Conservation (phyloP, 2,113 vertebrate species). For the Mastomys coucha region DNA sequence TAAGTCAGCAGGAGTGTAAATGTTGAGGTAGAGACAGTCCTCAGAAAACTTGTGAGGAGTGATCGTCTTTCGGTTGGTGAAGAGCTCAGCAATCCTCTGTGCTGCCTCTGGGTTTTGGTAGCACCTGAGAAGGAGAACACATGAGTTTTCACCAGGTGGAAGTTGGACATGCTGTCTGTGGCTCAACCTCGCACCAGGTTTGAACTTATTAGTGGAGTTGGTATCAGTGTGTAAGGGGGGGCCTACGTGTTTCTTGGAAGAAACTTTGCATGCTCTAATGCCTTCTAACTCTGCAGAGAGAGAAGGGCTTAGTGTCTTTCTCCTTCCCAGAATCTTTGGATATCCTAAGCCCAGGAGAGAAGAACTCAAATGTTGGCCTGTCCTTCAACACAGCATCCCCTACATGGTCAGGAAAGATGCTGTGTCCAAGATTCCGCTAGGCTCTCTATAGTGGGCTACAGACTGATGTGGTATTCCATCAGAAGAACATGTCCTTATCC, state of each 20-base stretch:
- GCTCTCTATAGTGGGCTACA: neutral
- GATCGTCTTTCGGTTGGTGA: neutral
- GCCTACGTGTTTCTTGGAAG: fast-evolving
- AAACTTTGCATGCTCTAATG: neutral
- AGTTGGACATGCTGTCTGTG: fast-evolving
- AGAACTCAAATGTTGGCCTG: neutral
- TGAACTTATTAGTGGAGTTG: neutral
- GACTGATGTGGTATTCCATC: neutral
- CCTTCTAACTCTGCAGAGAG: neutral
- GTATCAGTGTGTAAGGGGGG: neutral
- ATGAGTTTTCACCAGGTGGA: neutral
- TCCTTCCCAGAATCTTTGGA: fast-evolving
- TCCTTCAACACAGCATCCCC: neutral
- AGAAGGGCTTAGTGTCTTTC: neutral
- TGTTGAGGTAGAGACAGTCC: slow-evolving; percentile 91
- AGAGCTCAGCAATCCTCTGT: fast-evolving
- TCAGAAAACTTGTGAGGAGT: slow-evolving; percentile 73
- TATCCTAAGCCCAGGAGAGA: neutral
- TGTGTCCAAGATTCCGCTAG: neutral
- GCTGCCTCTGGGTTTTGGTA: fast-evolving
- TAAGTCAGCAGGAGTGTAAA: slow-evolving; percentile 88
- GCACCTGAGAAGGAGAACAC: slow-evolving; percentile 40
- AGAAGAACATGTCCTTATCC: neutral
- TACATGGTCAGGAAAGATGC: fast-evolving
- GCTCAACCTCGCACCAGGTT: neutral